phyloP scores from a whole-genome alignment of 2,113 vertebrate species.

The Osmerus mordax region DNA sequence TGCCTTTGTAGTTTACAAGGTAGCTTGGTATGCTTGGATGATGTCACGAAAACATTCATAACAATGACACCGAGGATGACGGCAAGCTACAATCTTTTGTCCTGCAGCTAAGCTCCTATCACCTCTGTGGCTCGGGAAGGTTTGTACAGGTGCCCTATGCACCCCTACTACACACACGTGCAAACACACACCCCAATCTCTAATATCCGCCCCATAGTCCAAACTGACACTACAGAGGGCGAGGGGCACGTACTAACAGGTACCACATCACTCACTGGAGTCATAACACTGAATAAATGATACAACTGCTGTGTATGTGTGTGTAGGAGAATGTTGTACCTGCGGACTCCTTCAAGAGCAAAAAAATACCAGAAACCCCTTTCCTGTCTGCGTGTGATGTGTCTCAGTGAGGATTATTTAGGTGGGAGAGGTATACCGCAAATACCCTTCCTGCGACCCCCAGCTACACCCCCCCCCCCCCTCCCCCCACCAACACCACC shows the following conservation, averaged over 20 bases:
- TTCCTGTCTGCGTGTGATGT: constrained; percentile 7
- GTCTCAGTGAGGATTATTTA: constrained; percentile 28
- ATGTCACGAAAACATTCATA: constrained; percentile 27
- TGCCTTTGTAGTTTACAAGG: constrained; percentile 32
- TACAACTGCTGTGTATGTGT: background rate
- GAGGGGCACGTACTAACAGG: constrained; percentile 33
- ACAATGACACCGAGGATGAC: constrained; percentile 1
- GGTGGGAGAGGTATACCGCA: constrained; percentile 30
- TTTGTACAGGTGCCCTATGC: constrained; percentile 33
- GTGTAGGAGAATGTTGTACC: background rate
- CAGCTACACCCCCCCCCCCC: constrained; percentile 3
- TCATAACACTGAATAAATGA: background rate
- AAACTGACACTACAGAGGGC: constrained; percentile 39
- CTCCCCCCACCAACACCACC: background rate
- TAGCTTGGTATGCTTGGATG: constrained; percentile 24
- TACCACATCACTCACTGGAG: constrained; percentile 10
- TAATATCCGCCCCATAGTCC: background rate
- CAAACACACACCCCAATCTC: background rate
- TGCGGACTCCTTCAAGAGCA: background rate
- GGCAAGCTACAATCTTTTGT: constrained; percentile 14
- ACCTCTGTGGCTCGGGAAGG: constrained; percentile 22
- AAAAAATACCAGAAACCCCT: background rate
- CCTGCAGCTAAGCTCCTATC: constrained; percentile 30
- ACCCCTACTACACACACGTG: background rate
- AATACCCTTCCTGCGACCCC: constrained; percentile 31